Conservation (phyloP, 2,888 invertebrate species). For the Drosophila subquinaria region DNA sequence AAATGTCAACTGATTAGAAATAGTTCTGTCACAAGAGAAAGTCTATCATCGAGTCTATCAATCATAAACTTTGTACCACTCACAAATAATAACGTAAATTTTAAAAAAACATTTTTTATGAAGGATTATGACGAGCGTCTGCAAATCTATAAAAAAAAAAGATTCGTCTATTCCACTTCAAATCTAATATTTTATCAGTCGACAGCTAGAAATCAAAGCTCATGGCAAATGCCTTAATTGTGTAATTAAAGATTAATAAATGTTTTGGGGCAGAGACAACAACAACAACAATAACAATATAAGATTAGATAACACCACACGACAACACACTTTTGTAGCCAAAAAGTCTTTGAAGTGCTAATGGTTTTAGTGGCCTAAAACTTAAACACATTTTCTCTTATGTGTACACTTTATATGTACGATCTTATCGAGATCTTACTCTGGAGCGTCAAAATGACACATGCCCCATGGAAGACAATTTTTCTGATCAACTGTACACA, state of each 20-base stretch:
- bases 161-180: not conserved
- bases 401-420: not conserved
- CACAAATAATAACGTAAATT: conserved; percentile 18
- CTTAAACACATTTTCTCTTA: conserved; percentile 1
- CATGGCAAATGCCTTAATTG: conserved; percentile 49
- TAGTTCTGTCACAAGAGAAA: not conserved
- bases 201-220: conserved; percentile 58
- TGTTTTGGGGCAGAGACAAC: conserved; percentile 3
- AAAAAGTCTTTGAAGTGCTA: conserved; percentile 40
- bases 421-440: conserved; percentile 41
- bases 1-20: not conserved
- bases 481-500: conserved; percentile 50
- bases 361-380: conserved; percentile 24
- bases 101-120: not conserved
- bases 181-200: conserved; percentile 38
- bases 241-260: conserved; percentile 61
- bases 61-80: conserved; percentile 3
- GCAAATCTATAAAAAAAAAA: not conserved
- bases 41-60: not conserved
- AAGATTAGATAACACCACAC: conserved; percentile 61
- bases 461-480: conserved; percentile 21
- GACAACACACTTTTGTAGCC: conserved; percentile 2
- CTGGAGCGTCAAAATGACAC: not conserved
- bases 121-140: not conserved
- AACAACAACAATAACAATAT: conserved; percentile 4